Conservation (phyloP, 1,140 invertebrate genomes). For the Bombus vancouverensis region DNA sequence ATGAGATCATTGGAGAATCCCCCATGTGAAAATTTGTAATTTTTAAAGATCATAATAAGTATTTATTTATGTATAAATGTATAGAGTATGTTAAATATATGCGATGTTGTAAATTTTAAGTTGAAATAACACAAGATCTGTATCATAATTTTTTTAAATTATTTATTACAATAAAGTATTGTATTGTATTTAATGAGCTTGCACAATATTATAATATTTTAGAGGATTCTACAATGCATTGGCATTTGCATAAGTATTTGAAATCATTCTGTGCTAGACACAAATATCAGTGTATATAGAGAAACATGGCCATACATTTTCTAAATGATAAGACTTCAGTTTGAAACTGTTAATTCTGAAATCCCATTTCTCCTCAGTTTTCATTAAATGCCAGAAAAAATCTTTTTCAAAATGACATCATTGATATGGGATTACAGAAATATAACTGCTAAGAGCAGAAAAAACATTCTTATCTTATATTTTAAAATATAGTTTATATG, state of each 20-base stretch:
- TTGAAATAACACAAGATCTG: not conserved
- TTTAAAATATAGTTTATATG: constrained; percentile 79
- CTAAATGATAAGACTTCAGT: constrained; percentile 54
- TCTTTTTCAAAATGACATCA: not conserved
- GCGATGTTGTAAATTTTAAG: not conserved
- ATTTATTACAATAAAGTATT: not conserved
- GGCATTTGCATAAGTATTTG: constrained; percentile 24
- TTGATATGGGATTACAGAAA: constrained; percentile 41
- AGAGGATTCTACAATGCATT: constrained; percentile 33
- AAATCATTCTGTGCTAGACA: constrained; percentile 47
- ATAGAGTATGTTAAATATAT: not conserved
- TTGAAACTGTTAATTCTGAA: constrained; percentile 52
- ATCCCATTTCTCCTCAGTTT: constrained; percentile 27
- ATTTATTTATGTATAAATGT: not conserved
- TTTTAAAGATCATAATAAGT: not conserved
- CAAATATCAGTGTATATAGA: constrained; percentile 49
- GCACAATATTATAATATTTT: constrained; percentile 18
- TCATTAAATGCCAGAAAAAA: not conserved
- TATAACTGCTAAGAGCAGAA: constrained; percentile 23
- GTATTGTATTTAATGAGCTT: not conserved
- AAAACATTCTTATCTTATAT: constrained; percentile 67
- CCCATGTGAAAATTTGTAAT: not conserved
- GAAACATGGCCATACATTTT: constrained; percentile 45
- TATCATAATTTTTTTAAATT: not conserved
- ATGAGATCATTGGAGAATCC: constrained; percentile 37